Evolutionary conservation across 2,888 invertebrate genomes (phyloP), one percentile per base, ranked within the genome.

Genomic region (Hyposoter didymator): DNA sequence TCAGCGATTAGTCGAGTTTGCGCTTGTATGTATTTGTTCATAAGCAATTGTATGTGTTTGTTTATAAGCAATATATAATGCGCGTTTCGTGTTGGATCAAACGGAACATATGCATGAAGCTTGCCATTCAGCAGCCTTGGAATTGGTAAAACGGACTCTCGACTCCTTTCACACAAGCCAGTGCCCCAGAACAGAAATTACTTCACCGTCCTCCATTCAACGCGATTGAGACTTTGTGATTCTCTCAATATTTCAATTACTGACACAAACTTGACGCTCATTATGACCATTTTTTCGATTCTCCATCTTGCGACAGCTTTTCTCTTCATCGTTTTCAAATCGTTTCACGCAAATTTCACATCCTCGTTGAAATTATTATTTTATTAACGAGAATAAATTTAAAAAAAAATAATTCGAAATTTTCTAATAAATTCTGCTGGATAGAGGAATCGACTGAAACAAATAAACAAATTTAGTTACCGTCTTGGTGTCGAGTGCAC

Each of bases 1-100:
- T 85, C 82, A 80, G 76, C 62, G 76, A 80, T 78, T 81, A 78
- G 78, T 83, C 74, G 73, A 70, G 69, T 62, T 73, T 82, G 47
- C 66, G 0, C 17, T 45, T 49, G 17, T 55, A 14, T 43, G 1
- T 28, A 22, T 22, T 59, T 62, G 17, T 45, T 43, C 22, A 28
- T 22, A 10, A 17, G 49, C 28, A 2, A 6, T 45, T 49, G 14
- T 39, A 19, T 43, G 1, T 22, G 35, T 39, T 59, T 62, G 17
- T 45, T 43, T 39, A 28, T 22, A 10, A 17, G 49, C 32, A 28
- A 67, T 22, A 52, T 28, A 62, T 59, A 35, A 45, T 74, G 45
- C n/a, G n/a, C n/a, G 39, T 12, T 66, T n/a, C 5, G 70, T 14
- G n/a, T 47, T 79, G 62, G 39, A 79, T 64, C 19, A 12, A 52